Base-by-base conservation (phyloP, 2,113 vertebrate species). In the Oreochromis tanganicae region DNA sequence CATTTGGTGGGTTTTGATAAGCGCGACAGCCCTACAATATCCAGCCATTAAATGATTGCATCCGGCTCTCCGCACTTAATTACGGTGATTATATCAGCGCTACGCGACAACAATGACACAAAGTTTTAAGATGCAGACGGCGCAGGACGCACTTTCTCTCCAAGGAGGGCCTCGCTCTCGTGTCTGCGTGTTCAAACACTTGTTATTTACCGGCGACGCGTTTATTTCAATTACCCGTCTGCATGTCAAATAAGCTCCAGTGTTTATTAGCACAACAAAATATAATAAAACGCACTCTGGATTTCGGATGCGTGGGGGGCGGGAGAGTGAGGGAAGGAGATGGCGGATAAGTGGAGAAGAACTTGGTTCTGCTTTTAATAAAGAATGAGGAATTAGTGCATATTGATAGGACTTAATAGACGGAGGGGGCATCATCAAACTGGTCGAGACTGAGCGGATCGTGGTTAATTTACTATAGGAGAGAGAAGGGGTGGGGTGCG, bases 391-490 rank as follows among this genome's bases (percentile, higher is more conserved):
- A 95, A 92, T 94, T 95, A 93, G 89, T 88, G 90, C 88, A 91
- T 94, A 94, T 95, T 95, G 91, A 95, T 95, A 92, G 91, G 89
- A 88, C 54, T 92, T 91, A 94, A 96, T 94, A 96, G 96, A 97
- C 94, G 93, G 95, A 66, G 92, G 91, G 96, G 96, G 95, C 5
- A 82, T 93, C 93, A 94, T 96, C 93, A 95, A 95, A 96, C 95
- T 95, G 94, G 94, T 96, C 78, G 96, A 96, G 96, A 97, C 97
- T 97, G 97, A 98, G 97, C 97, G 98, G 97, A 97, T 97, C 97
- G 96, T 96, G 96, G 93, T 98, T 98, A 97, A 98, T 99, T 97
- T 97, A 98, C 97, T 98, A 95, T 96, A 46, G 12, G 59, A 59
- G 56, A 59, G 27, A 59, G 56, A 59, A 32, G 16, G 34, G 6